phyloP scores from a whole-genome alignment of 2,797 vertebrate genomes.

The Phrynocephalus vlangalii region DNA sequence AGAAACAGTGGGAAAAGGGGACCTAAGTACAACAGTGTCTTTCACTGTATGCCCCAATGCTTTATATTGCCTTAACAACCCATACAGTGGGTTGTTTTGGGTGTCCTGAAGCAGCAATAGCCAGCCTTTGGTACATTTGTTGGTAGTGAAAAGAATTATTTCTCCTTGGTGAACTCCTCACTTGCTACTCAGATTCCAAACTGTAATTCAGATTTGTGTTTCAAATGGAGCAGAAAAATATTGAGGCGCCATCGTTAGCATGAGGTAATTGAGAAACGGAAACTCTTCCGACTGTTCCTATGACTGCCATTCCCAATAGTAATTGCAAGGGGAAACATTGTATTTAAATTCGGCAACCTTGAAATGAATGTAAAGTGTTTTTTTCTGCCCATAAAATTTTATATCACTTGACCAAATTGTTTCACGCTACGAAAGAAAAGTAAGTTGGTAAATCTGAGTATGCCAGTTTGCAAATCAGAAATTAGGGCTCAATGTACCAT shows the following conservation, averaged over 20 bases:
- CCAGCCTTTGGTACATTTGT: background rate
- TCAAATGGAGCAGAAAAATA: constrained; percentile 37
- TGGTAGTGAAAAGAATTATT: background rate
- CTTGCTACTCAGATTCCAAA: constrained; percentile 27
- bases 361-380: constrained; percentile 39
- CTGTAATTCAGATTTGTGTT: constrained; percentile 37
- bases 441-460: constrained; percentile 34
- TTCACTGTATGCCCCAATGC: no score
- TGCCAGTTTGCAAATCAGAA: constrained; percentile 38
- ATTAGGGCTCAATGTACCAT: constrained; percentile 37
- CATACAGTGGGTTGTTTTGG: background rate
- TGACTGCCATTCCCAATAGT: constrained; percentile 30
- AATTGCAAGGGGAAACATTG: constrained; percentile 47
- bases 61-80: no score
- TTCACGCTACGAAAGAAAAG: constrained; percentile 26
- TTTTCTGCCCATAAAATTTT: constrained; percentile 35
- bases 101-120: background rate
- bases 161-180: constrained; percentile 5
- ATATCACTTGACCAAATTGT: constrained; percentile 44
- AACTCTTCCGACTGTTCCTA: constrained; percentile 27
- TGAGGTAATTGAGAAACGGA: constrained; percentile 32
- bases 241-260: constrained; percentile 31
- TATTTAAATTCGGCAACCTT: constrained; percentile 47
- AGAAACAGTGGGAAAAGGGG: no score
- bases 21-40: no score